Evolutionary conservation across 2,113 vertebrate species (phyloP).

Genomic region (Entomyzon cyanotis): DNA sequence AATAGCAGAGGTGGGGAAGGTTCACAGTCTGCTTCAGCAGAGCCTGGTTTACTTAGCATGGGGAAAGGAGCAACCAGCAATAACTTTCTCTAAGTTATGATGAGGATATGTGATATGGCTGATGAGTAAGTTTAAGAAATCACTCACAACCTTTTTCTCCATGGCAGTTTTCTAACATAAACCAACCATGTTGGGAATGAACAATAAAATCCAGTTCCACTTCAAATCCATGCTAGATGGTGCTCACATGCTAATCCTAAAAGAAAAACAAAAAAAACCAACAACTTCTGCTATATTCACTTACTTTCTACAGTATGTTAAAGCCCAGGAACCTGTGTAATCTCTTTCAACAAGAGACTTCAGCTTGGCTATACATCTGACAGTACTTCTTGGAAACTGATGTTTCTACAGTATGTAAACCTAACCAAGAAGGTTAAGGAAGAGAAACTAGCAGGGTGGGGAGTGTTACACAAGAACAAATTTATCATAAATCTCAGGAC

Average conservation of each 20-base stretch:
- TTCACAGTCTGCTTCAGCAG: background rate
- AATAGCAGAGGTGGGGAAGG: background rate
- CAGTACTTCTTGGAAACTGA: background rate
- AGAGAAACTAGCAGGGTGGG: constrained; percentile 4
- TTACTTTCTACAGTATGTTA: background rate
- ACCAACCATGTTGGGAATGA: background rate
- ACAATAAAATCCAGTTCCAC: background rate
- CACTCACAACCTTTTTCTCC: background rate
- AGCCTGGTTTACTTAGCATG: background rate
- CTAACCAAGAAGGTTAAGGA: background rate
- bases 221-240: background rate
- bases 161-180: background rate
- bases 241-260: background rate
- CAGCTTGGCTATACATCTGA: background rate
- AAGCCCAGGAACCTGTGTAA: background rate
- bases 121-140: background rate
- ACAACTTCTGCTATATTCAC: background rate
- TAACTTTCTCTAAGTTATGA: background rate
- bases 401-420: background rate
- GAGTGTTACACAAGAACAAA: background rate
- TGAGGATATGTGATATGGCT: background rate
- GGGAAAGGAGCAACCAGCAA: background rate
- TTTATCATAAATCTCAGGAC: background rate
- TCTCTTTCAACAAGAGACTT: background rate
- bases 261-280: background rate